phyloP scores from a whole-genome alignment of 2,888 invertebrate species.

The Leptura quadrifasciata region DNA sequence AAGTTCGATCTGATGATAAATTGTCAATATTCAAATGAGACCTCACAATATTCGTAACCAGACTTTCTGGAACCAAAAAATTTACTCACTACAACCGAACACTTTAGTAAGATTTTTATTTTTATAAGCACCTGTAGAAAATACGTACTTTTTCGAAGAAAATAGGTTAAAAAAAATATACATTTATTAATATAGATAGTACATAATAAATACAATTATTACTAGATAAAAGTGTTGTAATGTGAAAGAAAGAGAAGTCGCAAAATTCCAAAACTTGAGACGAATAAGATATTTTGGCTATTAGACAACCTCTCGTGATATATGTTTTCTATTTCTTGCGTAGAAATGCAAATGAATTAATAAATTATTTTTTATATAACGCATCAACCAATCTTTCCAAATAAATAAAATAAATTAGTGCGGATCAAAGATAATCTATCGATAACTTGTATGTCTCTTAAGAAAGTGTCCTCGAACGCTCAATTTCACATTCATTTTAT shows the following conservation, averaged over 20 bases:
- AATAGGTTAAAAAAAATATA: too few relatives aligned
- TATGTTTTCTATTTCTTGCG: conserved; percentile 26
- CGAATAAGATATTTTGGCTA: conserved; percentile 26
- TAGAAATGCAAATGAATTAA: conserved; percentile 12
- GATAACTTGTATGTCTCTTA: conserved; percentile 24
- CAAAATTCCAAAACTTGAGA: background rate
- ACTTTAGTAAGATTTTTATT: too few relatives aligned
- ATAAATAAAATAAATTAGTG: background rate
- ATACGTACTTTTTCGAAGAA: too few relatives aligned
- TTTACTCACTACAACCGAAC: background rate
- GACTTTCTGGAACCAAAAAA: background rate
- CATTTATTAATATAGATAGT: background rate
- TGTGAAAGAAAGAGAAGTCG: background rate
- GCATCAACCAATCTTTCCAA: conserved; percentile 21
- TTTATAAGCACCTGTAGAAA: too few relatives aligned
- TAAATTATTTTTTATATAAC: conserved; percentile 33
- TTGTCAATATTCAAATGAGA: background rate
- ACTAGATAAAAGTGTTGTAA: background rate
- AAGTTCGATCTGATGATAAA: too few relatives aligned
- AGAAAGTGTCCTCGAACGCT: conserved; percentile 34
- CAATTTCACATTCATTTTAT: conserved; percentile 29
- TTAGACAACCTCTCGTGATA: conserved; percentile 7
- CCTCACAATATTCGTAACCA: background rate
- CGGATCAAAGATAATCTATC: background rate
- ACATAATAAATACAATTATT: background rate